A percentile compares a stretch with the other conserved stretches of the same genome.
phyloP scores from a whole-genome alignment of 2,797 vertebrate genomes.

The Pogonophryne albipinna region DNA sequence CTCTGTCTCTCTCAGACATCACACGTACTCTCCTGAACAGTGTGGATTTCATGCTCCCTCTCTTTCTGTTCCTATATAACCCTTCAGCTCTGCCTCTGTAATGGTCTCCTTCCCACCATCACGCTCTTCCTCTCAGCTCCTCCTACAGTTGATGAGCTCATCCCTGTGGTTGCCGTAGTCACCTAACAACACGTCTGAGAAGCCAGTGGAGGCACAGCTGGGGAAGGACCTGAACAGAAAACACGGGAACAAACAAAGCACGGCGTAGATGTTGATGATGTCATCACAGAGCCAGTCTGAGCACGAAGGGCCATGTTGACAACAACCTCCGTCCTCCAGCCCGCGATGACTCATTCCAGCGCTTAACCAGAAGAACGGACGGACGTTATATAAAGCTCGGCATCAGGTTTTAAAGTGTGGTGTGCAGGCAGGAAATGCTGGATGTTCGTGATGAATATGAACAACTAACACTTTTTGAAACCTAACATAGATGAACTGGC shows the following conservation, averaged over 20 bases:
- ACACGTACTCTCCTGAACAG: slow-evolving; percentile 25
- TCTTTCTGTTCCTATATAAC: slow-evolving; percentile 38
- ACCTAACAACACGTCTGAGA: slow-evolving; percentile 69
- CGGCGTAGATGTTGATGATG: slow-evolving; percentile 52
- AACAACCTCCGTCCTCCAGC: slow-evolving; percentile 62
- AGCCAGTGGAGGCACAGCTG: slow-evolving; percentile 34
- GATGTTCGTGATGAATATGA: slow-evolving; percentile 24
- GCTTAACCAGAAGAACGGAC: slow-evolving; percentile 52
- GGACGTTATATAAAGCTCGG: slow-evolving; percentile 29
- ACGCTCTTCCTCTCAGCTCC: slow-evolving; percentile 57
- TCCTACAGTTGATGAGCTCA: slow-evolving; percentile 80
- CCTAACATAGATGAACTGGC: background rate
- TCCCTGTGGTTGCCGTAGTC: slow-evolving; percentile 76
- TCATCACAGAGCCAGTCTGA: slow-evolving; percentile 61
- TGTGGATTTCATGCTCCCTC: slow-evolving; percentile 37
- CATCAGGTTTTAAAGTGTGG: slow-evolving; percentile 39
- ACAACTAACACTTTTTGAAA: slow-evolving; percentile 13
- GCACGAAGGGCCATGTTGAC: slow-evolving; percentile 58
- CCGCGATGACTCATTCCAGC: slow-evolving; percentile 65
- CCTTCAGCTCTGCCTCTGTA: slow-evolving; percentile 34
- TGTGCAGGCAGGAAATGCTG: slow-evolving; percentile 31
- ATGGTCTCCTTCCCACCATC: slow-evolving; percentile 43
- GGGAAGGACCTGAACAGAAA: slow-evolving; percentile 40
- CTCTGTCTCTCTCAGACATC: slow-evolving; percentile 36
- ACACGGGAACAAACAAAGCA: slow-evolving; percentile 66